Evolutionary conservation across 2,888 invertebrate species (phyloP).

Genomic region (Halocaridina rubra): DNA sequence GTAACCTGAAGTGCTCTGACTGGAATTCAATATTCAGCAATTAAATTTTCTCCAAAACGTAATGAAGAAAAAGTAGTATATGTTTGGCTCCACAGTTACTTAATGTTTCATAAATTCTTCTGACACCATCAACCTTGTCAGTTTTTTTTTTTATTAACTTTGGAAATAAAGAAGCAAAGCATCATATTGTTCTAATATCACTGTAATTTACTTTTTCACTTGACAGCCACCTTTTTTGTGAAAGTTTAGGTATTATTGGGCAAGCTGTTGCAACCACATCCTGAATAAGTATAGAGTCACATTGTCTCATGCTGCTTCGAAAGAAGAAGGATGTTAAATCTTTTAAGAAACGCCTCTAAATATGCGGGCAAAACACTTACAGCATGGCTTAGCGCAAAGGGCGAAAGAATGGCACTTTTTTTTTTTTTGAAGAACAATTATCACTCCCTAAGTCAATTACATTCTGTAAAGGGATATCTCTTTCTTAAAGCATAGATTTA

Average conservation of each 20-base stretch:
- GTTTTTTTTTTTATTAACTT: not conserved
- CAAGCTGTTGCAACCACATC: too few species aligned
- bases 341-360: not conserved
- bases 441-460: not conserved
- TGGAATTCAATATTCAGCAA: constrained; percentile 20
- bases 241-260: not conserved
- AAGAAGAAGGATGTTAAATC: not conserved
- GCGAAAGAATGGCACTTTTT: not conserved
- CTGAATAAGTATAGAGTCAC: not conserved
- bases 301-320: not conserved
- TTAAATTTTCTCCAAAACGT: not conserved
- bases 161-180: not conserved
- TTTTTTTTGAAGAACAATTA: not conserved
- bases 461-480: not conserved
- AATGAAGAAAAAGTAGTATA: not conserved
- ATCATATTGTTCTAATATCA: not conserved
- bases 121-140: not conserved
- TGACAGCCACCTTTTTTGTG: not conserved
- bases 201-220: not conserved
- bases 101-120: not conserved
- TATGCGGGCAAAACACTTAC: not conserved
- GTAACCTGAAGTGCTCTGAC: constrained; percentile 12
- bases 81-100: constrained; percentile 10
- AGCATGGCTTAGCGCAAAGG: not conserved
- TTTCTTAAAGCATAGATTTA: not conserved